These are phyloP conservation scores for Peromyscus nudipes DNA, from an alignment of 2,797 vertebrate genomes.

Conservation along the genomic window DNA sequence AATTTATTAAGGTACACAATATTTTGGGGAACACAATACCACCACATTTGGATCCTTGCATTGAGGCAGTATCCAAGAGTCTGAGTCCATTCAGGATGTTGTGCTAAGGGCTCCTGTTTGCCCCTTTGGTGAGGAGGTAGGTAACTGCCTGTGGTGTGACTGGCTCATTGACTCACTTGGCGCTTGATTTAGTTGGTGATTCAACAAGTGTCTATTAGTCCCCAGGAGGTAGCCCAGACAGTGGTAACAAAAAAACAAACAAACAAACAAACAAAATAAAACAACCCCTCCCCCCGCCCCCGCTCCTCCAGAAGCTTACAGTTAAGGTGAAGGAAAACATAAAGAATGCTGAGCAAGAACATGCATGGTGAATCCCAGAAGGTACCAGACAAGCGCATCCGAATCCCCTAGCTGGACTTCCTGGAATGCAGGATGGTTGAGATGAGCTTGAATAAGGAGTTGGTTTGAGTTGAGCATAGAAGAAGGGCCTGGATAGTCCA, in stretches of 20 bases:
- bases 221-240: neutral
- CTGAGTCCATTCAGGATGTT: neutral
- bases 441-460: neutral
- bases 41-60: conserved; percentile 14
- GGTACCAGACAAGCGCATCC: neutral
- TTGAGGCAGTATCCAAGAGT: neutral
- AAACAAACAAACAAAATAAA: neutral
- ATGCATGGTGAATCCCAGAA: neutral
- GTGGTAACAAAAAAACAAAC: neutral
- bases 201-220: neutral
- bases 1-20: no score
- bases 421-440: neutral
- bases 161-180: neutral
- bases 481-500: neutral
- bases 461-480: neutral
- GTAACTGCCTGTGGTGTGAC: neutral
- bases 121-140: neutral
- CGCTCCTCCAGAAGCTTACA: neutral
- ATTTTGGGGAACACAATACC: no score
- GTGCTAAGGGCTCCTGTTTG: neutral
- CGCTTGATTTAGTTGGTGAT: neutral
- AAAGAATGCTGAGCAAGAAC: neutral
- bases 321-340: neutral
- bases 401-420: neutral
- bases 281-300: no score